These are phyloP conservation scores for Acleris laterana DNA, from an alignment of 2,888 invertebrate species.

Conservation along the genomic window DNA sequence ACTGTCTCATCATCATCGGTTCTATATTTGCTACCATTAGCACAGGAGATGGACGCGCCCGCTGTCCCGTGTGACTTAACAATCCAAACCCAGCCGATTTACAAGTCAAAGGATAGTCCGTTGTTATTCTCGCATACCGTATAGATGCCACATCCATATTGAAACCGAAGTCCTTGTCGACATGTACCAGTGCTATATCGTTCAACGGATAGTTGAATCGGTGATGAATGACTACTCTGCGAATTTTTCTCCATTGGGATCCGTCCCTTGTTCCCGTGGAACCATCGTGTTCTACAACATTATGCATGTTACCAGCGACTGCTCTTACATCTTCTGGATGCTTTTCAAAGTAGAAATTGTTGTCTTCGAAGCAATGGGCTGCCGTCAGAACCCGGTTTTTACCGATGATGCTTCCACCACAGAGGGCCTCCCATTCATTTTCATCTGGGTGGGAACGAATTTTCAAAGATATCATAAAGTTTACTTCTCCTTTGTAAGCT, in stretches of 20 bases:
- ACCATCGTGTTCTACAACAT: conserved; percentile 49
- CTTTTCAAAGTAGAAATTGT: conserved; percentile 46
- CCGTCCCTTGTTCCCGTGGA: conserved; percentile 43
- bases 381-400: conserved; percentile 58
- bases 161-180: conserved; percentile 50
- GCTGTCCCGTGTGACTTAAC: conserved; percentile 35
- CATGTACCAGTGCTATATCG: conserved; percentile 59
- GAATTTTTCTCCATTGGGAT: conserved; percentile 49
- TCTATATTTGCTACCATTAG: conserved; percentile 55
- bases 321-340: conserved; percentile 40
- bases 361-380: conserved; percentile 68
- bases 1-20: conserved; percentile 49
- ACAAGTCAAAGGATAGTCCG: conserved; percentile 54
- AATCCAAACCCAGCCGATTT: conserved; percentile 59
- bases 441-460: conserved; percentile 6
- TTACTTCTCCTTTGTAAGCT: conserved; percentile 50
- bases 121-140: conserved; percentile 40
- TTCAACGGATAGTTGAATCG: conserved; percentile 50
- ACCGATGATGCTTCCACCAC: conserved; percentile 66
- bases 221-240: conserved; percentile 42
- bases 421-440: conserved; percentile 57
- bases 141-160: conserved; percentile 47
- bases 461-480: conserved; percentile 62
- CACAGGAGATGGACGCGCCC: conserved; percentile 43
- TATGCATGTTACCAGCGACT: conserved; percentile 57